Evolutionary conservation across 2,888 invertebrate species (phyloP).

Genomic region (Cremastinae sp.): DNA sequence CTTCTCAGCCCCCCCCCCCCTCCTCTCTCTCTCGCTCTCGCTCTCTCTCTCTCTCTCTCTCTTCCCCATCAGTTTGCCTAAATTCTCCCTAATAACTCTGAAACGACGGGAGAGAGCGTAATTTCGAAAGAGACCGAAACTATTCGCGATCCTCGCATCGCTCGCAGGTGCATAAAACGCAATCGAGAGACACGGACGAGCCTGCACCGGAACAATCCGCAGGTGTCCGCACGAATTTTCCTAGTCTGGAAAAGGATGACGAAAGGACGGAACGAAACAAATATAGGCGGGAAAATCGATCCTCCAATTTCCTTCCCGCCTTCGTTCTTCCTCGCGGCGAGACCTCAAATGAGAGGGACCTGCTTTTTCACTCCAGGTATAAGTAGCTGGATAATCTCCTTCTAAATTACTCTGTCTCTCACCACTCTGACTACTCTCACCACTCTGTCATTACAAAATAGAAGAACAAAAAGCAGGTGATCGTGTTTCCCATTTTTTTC

Average conservation of each 20-base stretch:
- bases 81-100: slow-evolving; percentile 44
- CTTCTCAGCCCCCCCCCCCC: slow-evolving; percentile 12
- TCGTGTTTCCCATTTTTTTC: slow-evolving; percentile 1
- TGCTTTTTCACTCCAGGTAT: slow-evolving; percentile 45
- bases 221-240: slow-evolving; percentile 51
- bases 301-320: neutral
- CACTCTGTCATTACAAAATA: slow-evolving; percentile 47
- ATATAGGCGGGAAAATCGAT: slow-evolving; percentile 42
- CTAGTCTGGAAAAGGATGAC: slow-evolving; percentile 3
- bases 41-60: slow-evolving; percentile 11
- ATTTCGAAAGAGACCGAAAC: slow-evolving; percentile 57
- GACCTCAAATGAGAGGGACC: slow-evolving; percentile 30
- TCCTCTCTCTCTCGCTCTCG: neutral
- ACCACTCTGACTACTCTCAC: slow-evolving; percentile 25
- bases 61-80: slow-evolving; percentile 6
- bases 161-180: slow-evolving; percentile 61
- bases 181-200: slow-evolving; percentile 10
- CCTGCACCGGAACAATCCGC: slow-evolving; percentile 53
- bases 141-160: slow-evolving; percentile 64
- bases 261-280: slow-evolving; percentile 5
- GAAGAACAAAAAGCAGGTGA: slow-evolving; percentile 47
- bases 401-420: slow-evolving; percentile 46
- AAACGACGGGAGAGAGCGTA: slow-evolving; percentile 46
- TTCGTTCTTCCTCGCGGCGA: slow-evolving; percentile 6
- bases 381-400: slow-evolving; percentile 53